Conservation (phyloP, 2,113 vertebrate genomes). For the Campylomormyrus tamandua region DNA sequence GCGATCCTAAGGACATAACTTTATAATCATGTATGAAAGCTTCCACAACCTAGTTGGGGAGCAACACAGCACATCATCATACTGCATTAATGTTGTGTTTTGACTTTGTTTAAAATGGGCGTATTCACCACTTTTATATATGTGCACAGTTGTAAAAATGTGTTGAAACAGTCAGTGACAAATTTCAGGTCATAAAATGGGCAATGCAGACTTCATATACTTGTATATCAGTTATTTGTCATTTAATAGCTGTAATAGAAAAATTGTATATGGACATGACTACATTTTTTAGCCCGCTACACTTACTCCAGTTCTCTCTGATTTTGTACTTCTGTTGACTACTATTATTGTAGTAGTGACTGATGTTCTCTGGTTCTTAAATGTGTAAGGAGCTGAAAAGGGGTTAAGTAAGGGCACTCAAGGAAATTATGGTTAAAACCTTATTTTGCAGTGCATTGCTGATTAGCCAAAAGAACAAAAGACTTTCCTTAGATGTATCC, state of each 20-base stretch:
- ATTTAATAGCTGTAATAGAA: slow-evolving; percentile 6
- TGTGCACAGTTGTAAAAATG: no score
- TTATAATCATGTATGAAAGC: background rate
- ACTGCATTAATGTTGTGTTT: background rate
- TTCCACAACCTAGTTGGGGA: background rate
- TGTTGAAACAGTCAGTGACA: background rate
- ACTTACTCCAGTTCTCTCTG: background rate
- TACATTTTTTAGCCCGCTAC: background rate
- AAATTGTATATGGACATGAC: background rate
- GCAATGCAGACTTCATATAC: background rate
- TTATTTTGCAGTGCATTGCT: slow-evolving; percentile 55
- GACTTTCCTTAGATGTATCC: slow-evolving; percentile 63
- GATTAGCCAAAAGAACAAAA: slow-evolving; percentile 69
- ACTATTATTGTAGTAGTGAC: background rate
- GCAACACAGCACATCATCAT: background rate
- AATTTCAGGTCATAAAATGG: slow-evolving; percentile 25
- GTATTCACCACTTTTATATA: background rate
- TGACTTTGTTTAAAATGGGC: background rate
- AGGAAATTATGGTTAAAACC: background rate
- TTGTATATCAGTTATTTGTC: background rate
- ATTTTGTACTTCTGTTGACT: background rate
- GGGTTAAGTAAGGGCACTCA: background rate
- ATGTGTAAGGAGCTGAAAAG: background rate
- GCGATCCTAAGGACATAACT: background rate
- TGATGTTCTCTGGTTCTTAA: background rate